Percentiles rank a stretch among this genome's conserved stretches.
Conservation (phyloP, 2,888 invertebrate species). For the Salpingus planirostris region DNA sequence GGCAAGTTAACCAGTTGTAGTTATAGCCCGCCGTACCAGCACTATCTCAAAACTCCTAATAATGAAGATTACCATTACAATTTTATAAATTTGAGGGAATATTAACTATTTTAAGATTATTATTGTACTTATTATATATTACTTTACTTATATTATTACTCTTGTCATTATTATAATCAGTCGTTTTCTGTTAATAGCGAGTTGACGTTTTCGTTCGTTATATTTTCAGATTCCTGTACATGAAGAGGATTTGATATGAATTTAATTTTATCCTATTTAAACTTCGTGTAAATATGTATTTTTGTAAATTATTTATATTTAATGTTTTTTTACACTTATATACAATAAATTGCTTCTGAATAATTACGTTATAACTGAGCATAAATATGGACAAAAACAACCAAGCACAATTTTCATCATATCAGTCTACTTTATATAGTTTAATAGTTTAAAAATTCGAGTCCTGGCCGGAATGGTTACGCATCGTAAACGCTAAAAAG, state of each 20-base stretch:
- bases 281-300: conserved; percentile 7
- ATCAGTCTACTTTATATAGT: too few species aligned
- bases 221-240: conserved; percentile 22
- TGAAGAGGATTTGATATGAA: conserved; percentile 18
- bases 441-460: too few species aligned
- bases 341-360: too few species aligned
- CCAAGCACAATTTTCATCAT: too few species aligned
- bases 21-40: conserved; percentile 15
- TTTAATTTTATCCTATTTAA: conserved; percentile 11
- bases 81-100: conserved; percentile 17
- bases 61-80: conserved; percentile 14
- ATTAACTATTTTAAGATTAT: too few species aligned
- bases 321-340: background rate
- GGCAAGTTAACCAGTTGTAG: conserved; percentile 23
- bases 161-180: too few species aligned
- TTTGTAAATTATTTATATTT: conserved; percentile 13
- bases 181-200: too few species aligned
- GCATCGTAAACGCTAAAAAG: too few species aligned
- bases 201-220: conserved; percentile 9
- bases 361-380: too few species aligned
- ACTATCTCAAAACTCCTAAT: conserved; percentile 5
- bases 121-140: conserved; percentile 1
- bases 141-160: conserved; percentile 4
- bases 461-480: too few species aligned
- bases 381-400: too few species aligned